Percentiles rank a stretch among this genome's conserved stretches.
phyloP scores from a whole-genome alignment of 2,113 vertebrate species.

The Nymphicus hollandicus region DNA sequence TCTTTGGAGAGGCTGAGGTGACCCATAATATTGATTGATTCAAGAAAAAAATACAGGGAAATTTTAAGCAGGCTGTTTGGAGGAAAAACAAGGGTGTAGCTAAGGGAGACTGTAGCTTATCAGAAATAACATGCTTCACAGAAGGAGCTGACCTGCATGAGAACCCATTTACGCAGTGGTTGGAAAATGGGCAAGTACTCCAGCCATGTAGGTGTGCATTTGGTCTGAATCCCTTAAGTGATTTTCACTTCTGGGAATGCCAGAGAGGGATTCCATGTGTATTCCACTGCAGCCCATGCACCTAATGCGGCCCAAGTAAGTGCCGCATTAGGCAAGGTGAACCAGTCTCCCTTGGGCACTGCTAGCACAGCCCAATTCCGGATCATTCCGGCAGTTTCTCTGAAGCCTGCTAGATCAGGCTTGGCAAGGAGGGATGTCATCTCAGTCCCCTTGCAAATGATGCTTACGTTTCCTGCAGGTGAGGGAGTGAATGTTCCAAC shows the following conservation, averaged over 20 bases:
- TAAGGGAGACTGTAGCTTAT: neutral
- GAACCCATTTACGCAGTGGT: neutral
- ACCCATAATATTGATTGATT: neutral
- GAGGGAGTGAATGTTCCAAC: neutral
- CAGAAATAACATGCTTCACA: neutral
- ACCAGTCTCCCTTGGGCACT: neutral
- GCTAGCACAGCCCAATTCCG: neutral
- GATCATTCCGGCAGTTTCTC: neutral
- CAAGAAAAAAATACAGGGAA: neutral
- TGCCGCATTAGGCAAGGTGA: no score
- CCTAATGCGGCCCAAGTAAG: fast-evolving
- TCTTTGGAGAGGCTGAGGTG: neutral
- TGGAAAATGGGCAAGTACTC: neutral
- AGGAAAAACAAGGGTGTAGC: neutral
- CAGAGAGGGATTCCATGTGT: fast-evolving
- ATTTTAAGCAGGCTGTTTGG: neutral
- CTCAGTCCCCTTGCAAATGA: neutral
- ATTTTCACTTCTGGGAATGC: neutral
- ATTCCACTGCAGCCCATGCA: fast-evolving
- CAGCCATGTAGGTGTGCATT: neutral
- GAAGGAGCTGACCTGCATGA: neutral
- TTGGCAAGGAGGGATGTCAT: neutral
- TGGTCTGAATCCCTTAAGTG: neutral
- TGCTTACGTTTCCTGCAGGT: neutral
- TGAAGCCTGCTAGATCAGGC: neutral